These are phyloP conservation scores for Eugnorisma glareosa DNA, from an alignment of 2,888 invertebrate genomes.

Conservation along the genomic window DNA sequence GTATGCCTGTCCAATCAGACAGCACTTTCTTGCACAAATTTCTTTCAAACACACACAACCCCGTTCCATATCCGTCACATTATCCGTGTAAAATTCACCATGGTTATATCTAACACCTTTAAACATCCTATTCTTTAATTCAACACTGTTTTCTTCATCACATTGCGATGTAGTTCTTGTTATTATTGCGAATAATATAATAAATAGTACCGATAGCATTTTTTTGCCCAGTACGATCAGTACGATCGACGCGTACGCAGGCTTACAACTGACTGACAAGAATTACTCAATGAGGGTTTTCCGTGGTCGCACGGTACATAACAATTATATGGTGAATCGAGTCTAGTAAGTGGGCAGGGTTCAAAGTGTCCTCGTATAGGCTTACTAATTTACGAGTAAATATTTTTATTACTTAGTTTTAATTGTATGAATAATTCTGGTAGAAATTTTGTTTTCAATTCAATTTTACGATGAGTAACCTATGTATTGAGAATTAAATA, in stretches of 20 bases:
- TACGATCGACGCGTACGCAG: slow-evolving; percentile 58
- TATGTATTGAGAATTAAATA: neutral
- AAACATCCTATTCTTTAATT: slow-evolving; percentile 49
- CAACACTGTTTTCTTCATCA: slow-evolving; percentile 50
- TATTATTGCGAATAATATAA: slow-evolving; percentile 53
- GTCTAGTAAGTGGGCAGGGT: neutral
- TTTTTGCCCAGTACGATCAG: slow-evolving; percentile 12
- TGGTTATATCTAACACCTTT: slow-evolving; percentile 71
- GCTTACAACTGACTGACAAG: slow-evolving; percentile 52
- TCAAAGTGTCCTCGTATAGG: neutral
- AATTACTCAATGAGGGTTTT: slow-evolving; percentile 55
- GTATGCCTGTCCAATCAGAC: slow-evolving; percentile 76
- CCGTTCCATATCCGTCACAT: slow-evolving; percentile 65
- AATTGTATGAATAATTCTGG: neutral
- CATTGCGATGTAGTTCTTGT: slow-evolving; percentile 55
- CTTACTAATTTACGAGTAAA: slow-evolving; percentile 6
- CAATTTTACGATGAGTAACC: neutral
- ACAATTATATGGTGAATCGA: slow-evolving; percentile 25
- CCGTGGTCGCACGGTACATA: slow-evolving; percentile 44
- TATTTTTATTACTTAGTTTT: neutral
- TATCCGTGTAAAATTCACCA: slow-evolving; percentile 75
- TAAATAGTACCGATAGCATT: slow-evolving; percentile 37
- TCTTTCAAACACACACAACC: slow-evolving; percentile 78
- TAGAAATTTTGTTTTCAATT: neutral
- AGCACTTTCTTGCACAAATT: slow-evolving; percentile 80